Conservation (phyloP, 2,113 vertebrate genomes). For the Aramus guarauna region DNA sequence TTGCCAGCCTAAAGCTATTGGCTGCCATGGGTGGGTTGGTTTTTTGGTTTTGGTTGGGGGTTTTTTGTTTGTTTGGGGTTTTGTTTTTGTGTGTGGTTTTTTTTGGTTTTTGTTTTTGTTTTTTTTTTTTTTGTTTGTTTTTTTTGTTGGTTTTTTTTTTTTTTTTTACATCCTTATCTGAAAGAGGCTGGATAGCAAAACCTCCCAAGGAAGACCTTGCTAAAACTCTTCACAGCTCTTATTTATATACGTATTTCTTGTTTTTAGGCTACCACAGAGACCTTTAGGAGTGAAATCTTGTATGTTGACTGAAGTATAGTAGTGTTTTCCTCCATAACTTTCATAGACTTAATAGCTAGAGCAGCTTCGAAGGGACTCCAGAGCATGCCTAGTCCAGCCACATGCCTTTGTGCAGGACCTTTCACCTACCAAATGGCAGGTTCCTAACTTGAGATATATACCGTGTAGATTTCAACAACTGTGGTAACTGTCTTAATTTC, state of each 20-base stretch:
- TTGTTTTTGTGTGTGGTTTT: too few relatives aligned
- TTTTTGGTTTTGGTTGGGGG: too few relatives aligned
- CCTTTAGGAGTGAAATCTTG: not conserved
- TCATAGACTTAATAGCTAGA: not conserved
- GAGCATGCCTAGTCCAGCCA: not conserved
- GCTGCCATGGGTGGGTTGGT: not conserved
- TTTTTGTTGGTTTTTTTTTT: not conserved
- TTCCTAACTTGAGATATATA: not conserved
- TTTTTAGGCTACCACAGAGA: not conserved
- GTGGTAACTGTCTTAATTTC: not conserved
- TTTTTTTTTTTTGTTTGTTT: not conserved
- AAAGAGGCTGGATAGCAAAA: not conserved
- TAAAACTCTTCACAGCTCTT: not conserved
- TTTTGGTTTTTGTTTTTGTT: not conserved
- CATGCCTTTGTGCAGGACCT: not conserved
- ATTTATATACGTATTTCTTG: not conserved
- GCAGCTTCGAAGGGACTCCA: not conserved
- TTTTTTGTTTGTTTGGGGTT: too few relatives aligned
- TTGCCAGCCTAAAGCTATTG: not conserved
- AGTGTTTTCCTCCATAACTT: not conserved
- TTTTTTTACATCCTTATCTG: not conserved
- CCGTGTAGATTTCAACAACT: not conserved
- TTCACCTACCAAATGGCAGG: not conserved
- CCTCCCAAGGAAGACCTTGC: not conserved
- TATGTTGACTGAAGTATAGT: not conserved